A percentile compares a stretch with the other conserved stretches of the same genome.
Evolutionary conservation across 2,113 vertebrate species (phyloP).

Genomic region (Gobio gobio): DNA sequence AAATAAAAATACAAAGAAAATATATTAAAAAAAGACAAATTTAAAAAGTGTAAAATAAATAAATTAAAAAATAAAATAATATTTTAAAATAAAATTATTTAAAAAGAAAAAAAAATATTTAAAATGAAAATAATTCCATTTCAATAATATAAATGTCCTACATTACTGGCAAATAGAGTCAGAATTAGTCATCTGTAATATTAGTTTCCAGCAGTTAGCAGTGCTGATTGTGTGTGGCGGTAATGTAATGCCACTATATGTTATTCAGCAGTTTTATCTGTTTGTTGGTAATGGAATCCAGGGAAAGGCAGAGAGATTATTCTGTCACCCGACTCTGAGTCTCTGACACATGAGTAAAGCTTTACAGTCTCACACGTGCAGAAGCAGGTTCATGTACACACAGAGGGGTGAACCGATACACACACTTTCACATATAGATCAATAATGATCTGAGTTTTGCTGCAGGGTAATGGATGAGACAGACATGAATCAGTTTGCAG

Average conservation of each 20-base stretch:
- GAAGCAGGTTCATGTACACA: background rate
- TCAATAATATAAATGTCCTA: too few species aligned
- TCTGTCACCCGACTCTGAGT: constrained; percentile 70
- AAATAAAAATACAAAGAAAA: too few species aligned
- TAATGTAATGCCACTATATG: constrained; percentile 55
- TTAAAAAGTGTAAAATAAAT: too few species aligned
- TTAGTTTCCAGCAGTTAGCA: background rate
- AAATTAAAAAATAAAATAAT: too few species aligned
- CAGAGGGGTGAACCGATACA: background rate
- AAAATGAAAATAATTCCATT: too few species aligned
- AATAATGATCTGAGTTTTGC: constrained; percentile 49
- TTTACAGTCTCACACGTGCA: constrained; percentile 29
- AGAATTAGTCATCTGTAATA: background rate
- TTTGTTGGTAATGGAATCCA: constrained; percentile 71
- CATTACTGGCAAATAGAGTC: too few species aligned
- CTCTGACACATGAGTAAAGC: constrained; percentile 64
- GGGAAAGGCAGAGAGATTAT: constrained; percentile 65
- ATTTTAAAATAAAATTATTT: too few species aligned
- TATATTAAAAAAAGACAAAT: too few species aligned
- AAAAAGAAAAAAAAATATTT: too few species aligned
- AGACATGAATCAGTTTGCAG: constrained; percentile 25
- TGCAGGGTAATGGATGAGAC: constrained; percentile 34
- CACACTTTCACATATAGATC: background rate
- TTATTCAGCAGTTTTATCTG: constrained; percentile 73
- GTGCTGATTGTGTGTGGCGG: background rate